phyloP scores from a whole-genome alignment of 2,888 invertebrate genomes.

The Epsilonema sp. region DNA sequence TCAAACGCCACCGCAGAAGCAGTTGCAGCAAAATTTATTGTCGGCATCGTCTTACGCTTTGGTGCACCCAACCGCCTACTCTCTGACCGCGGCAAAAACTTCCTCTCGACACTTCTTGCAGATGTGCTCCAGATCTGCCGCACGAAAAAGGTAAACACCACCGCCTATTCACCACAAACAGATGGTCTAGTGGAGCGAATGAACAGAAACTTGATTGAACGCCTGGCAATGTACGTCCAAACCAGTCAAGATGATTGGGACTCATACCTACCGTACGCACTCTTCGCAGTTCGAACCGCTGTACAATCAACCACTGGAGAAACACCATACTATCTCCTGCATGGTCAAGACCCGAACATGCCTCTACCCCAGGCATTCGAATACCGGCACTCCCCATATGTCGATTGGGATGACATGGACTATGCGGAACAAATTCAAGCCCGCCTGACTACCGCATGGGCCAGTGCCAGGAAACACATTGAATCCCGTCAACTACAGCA shows the following conservation, averaged over 20 bases:
- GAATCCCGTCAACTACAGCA: not conserved
- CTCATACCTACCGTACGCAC: constrained; percentile 11
- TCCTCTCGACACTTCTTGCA: constrained; percentile 11
- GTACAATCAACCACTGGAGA: constrained; percentile 11
- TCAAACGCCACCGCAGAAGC: constrained; percentile 21
- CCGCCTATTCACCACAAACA: constrained; percentile 12
- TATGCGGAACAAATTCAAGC: not conserved
- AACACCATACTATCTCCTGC: constrained; percentile 12
- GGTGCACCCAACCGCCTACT: constrained; percentile 14
- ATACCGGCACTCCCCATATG: not conserved
- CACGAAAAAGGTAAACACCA: constrained; percentile 10
- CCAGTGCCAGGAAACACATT: not conserved
- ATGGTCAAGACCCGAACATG: constrained; percentile 10
- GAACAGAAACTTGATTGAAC: constrained; percentile 13
- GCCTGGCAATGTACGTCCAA: constrained; percentile 15
- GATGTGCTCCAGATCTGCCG: constrained; percentile 11
- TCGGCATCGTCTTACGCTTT: constrained; percentile 12
- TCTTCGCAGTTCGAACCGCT: constrained; percentile 15
- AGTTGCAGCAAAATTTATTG: constrained; percentile 17
- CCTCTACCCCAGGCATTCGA: constrained; percentile 9
- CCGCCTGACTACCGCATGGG: not conserved
- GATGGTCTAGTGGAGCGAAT: constrained; percentile 19
- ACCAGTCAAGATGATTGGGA: constrained; percentile 18
- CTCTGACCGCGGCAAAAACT: constrained; percentile 16
- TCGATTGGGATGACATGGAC: not conserved